These are phyloP conservation scores for Gastrophryne carolinensis DNA, from an alignment of 2,797 vertebrate genomes.

Conservation along the genomic window DNA sequence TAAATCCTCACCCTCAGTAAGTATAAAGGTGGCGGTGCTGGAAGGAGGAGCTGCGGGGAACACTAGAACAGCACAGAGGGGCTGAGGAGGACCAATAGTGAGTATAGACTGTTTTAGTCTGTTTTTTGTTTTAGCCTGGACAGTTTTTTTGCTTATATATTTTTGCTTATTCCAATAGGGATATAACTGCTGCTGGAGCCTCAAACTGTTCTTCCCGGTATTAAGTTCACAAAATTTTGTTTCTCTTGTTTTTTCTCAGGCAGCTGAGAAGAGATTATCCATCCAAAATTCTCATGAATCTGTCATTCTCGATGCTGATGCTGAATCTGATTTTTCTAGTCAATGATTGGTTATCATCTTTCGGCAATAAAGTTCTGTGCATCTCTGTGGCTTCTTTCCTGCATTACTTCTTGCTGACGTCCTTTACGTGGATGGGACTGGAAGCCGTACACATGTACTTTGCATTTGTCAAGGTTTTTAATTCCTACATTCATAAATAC, in stretches of 20 bases:
- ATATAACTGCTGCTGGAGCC: no score
- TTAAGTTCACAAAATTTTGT: not conserved
- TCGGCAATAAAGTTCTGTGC: constrained; percentile 71
- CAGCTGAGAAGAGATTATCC: constrained; percentile 81
- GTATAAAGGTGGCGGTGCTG: no score
- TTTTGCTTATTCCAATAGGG: no score
- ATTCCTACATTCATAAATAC: constrained; percentile 79
- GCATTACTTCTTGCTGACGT: constrained; percentile 86
- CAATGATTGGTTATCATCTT: constrained; percentile 79
- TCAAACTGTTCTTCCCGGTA: not conserved
- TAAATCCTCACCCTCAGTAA: no score
- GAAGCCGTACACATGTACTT: constrained; percentile 89
- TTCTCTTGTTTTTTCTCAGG: constrained; percentile 58
- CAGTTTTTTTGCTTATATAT: no score
- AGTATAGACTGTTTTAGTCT: no score
- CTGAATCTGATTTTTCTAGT: constrained; percentile 79
- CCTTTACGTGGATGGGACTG: constrained; percentile 90
- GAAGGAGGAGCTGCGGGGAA: no score
- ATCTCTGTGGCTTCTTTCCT: constrained; percentile 69
- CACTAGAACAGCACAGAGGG: no score
- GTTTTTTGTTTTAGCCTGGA: no score
- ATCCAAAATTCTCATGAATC: constrained; percentile 87
- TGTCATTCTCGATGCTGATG: constrained; percentile 78
- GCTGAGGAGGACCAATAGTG: no score
- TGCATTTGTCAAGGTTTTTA: constrained; percentile 87